These are phyloP conservation scores for Australoheros scitulus DNA, from an alignment of 2,113 vertebrate genomes.

Conservation along the genomic window DNA sequence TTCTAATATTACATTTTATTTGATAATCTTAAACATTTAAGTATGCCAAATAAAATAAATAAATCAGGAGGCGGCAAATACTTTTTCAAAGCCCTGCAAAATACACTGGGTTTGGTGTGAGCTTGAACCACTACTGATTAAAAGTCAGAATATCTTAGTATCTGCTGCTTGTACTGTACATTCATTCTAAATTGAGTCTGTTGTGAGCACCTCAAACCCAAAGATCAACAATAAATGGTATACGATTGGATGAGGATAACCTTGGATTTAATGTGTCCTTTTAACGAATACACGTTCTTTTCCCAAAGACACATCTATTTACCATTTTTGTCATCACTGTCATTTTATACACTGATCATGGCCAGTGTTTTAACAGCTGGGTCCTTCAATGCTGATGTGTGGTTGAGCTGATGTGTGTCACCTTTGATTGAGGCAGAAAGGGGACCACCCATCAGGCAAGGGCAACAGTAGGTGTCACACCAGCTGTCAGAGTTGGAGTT, in stretches of 20 bases:
- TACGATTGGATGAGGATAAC: slow-evolving; percentile 9
- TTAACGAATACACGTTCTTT: background rate
- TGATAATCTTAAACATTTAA: background rate
- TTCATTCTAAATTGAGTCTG: background rate
- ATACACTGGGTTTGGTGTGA: background rate
- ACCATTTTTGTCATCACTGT: background rate
- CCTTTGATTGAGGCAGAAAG: slow-evolving; percentile 65
- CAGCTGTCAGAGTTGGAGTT: slow-evolving; percentile 78
- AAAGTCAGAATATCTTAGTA: background rate
- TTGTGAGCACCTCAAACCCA: background rate
- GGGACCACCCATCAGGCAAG: slow-evolving; percentile 70
- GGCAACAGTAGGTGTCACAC: slow-evolving; percentile 71
- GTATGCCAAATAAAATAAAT: background rate
- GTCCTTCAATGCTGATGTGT: slow-evolving; percentile 30
- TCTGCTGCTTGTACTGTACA: background rate
- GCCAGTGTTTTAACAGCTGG: slow-evolving; percentile 42
- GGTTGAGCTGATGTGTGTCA: slow-evolving; percentile 58
- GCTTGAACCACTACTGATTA: background rate
- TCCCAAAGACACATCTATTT: slow-evolving; percentile 23
- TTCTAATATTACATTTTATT: background rate
- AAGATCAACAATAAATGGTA: background rate
- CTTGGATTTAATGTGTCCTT: background rate
- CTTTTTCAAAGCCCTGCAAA: background rate
- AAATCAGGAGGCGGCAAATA: background rate
- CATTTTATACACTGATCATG: slow-evolving; percentile 25